Evolutionary conservation across 64 coral and sea anemone genomes (phyloP), one percentile per base, ranked within the genome.

Genomic region (Orbicella faveolata): DNA sequence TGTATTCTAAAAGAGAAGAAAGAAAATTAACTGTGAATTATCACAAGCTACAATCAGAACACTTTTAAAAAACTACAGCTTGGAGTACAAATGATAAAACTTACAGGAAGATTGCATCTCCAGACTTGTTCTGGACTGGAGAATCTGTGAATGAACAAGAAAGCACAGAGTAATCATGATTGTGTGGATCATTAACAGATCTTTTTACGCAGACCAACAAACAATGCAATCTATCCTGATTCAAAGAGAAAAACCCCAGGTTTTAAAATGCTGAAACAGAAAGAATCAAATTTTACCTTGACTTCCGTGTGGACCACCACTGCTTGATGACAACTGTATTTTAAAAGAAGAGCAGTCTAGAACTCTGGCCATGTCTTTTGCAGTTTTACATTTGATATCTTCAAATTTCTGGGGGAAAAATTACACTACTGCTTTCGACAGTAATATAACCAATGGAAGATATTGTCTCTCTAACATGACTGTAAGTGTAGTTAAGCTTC

Each of bases 271-370:
- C 3, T 48, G 44, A 48, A 48, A 48, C 44, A 48, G 44, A 6
- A 48, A 48, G 44, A 48, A 17, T 67, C 18, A 23, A 67, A 70
- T 26, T 23, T 70, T 89, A 93, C 85, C 85, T 68, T 82, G 70
- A 33, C 74, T 65, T 67, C 20, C 73, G 2, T 36, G 79, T 76
- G 77, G 53, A 18, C 52, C 33, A 74, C 51, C 77, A 79, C 77
- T 79, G 52, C 82, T 48, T 48, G 44, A 73, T 52, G 82, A 48
- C 14, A 52, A 61, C 36, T 93, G 62, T 61, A 93, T 83, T 67
- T 87, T 81, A 41, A 92, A 92, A 30, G 94, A 90, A 16, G 94
- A 96, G 76, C 81, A 92, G 55, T 89, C 94, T 25, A 96, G 87
- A 26, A 96, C 87, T 75, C 74, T 96, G 66, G 90, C 83, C 78